phyloP scores from a whole-genome alignment of 2,888 invertebrate genomes.

The Buathra laborator region DNA sequence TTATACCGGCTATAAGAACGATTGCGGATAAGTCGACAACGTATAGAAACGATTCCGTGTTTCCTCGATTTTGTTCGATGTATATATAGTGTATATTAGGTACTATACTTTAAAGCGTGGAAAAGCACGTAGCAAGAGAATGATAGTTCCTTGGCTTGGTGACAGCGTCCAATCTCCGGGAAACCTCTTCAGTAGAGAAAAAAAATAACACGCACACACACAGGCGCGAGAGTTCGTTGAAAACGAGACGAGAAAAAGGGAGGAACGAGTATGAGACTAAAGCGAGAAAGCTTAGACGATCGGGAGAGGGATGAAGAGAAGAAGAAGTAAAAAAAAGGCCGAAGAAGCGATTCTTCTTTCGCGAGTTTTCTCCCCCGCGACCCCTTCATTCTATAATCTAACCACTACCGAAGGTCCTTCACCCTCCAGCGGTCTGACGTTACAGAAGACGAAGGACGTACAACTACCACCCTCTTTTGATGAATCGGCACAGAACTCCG shows the following conservation, averaged over 20 bases:
- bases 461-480: constrained; percentile 72
- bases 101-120: constrained; percentile 20
- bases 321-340: constrained; percentile 12
- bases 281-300: constrained; percentile 44
- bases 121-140: constrained; percentile 71
- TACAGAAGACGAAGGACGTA: constrained; percentile 62
- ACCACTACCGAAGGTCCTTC: constrained; percentile 20
- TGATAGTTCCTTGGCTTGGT: constrained; percentile 78
- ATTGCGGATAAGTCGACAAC: not conserved
- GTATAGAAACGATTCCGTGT: not conserved
- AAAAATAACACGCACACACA: constrained; percentile 31
- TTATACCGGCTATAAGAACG: not conserved
- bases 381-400: constrained; percentile 29
- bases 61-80: constrained; percentile 1
- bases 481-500: constrained; percentile 77
- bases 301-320: constrained; percentile 41
- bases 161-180: constrained; percentile 78
- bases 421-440: constrained; percentile 57
- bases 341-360: constrained; percentile 65
- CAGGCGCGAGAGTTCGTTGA: not conserved
- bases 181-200: constrained; percentile 58
- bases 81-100: constrained; percentile 10
- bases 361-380: constrained; percentile 49
- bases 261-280: not conserved
- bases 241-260: not conserved